A percentile compares a stretch with the other conserved stretches of the same genome.
These are phyloP conservation scores for Pissodes strobi DNA, from an alignment of 1,140 invertebrate species.

Conservation along the genomic window DNA sequence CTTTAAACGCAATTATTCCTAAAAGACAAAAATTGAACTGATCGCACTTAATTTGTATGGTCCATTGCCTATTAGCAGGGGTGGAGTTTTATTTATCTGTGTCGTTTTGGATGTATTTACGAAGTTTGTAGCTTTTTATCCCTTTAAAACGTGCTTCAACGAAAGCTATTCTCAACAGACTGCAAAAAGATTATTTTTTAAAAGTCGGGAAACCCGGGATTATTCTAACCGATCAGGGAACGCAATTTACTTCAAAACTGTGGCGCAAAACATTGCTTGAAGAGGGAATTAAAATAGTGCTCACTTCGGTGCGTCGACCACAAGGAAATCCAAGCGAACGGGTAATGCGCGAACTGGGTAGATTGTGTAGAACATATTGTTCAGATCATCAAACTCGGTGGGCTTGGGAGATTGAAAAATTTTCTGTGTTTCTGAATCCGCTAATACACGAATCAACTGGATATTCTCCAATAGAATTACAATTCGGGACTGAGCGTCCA, in stretches of 20 bases:
- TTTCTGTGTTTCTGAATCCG: conserved; percentile 1
- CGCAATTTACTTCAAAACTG: conserved; percentile 30
- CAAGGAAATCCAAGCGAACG: conserved; percentile 45
- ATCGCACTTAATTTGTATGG: conserved; percentile 48
- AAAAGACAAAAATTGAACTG: conserved; percentile 40
- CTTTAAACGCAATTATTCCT: conserved; percentile 1
- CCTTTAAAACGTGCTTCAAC: no score
- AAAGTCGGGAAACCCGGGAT: conserved; percentile 15
- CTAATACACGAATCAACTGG: conserved; percentile 8
- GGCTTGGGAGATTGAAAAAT: conserved; percentile 1
- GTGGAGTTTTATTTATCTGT: conserved; percentile 40
- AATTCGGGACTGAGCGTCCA: background rate
- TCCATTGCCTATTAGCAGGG: conserved; percentile 39
- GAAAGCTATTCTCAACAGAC: conserved; percentile 33
- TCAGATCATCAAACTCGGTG: background rate
- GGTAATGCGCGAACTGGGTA: conserved; percentile 46
- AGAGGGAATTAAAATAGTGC: conserved; percentile 32
- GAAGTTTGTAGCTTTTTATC: no score
- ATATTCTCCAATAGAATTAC: conserved; percentile 6
- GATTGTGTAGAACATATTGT: conserved; percentile 40
- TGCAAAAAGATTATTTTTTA: conserved; percentile 31
- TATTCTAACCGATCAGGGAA: conserved; percentile 38
- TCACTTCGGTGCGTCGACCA: conserved; percentile 46
- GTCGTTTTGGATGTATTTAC: no score
- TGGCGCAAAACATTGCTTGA: conserved; percentile 36